Evolutionary conservation across 2,113 vertebrate genomes (phyloP), one percentile per base, ranked within the genome.

Genomic region (Ornithorhynchus anatinus): DNA sequence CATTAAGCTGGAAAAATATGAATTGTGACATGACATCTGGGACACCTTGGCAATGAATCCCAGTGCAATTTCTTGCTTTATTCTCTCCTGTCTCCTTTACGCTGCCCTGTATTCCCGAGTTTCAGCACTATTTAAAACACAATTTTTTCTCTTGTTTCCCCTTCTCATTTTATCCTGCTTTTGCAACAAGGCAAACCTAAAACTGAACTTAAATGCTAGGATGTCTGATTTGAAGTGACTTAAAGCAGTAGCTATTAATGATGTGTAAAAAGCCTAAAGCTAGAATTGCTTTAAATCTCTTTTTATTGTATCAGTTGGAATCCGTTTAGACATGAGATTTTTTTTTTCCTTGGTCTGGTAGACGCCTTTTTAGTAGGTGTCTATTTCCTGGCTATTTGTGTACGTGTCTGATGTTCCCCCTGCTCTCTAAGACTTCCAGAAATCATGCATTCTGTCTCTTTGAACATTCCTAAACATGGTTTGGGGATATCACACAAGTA

Each of bases 171-270:
- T 60, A 25, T 65, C 69, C n/a, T n/a, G 68, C 80, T 50, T 69
- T 71, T 72, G 72, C 81, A 77, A 63, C 45, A 77, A 89, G 50
- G 69, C 22, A 90, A 78, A 77, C 25, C 75, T 79, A 35, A 56
- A 77, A 78, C 71, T 76, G 51, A 80, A 39, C 17, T 75, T 67
- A 79, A 81, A 37, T 84, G 10, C 23, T 81, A 45, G 32, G 16
- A 59, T 61, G 23, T 33, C 71, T 87, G 73, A 86, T 85, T 80
- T 81, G 57, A 86, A 84, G 38, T 85, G 63, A 80, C 56, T 76
- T 76, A 48, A 76, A 76, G 39, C 72, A 61, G 44, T 71, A 74
- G 75, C 44, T 81, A 64, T 84, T 84, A 89, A 80, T 77, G 64
- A 75, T 31, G 9, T 79, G 33, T 73, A 81, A 57, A 48, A 56